Conservation (phyloP, 2,888 invertebrate species). For the Sphaerophoria taeniata region DNA sequence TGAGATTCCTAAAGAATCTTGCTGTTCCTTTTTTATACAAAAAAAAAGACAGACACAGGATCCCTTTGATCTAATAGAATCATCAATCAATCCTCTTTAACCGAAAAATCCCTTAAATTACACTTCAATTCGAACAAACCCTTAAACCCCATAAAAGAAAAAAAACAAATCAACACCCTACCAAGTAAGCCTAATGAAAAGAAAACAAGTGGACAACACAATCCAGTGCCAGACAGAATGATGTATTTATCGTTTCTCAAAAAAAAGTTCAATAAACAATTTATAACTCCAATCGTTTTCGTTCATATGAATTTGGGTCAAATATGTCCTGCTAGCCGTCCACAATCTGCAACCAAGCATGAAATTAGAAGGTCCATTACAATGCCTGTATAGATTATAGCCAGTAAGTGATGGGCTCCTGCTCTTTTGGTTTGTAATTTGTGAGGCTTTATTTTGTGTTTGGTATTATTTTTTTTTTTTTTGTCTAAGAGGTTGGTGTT, state of each 20-base stretch:
- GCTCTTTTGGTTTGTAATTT: background rate
- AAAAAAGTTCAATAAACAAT: background rate
- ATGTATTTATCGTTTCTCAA: background rate
- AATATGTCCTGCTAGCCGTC: background rate
- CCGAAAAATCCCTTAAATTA: background rate
- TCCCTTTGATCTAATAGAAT: background rate
- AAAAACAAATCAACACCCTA: background rate
- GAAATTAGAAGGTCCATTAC: background rate
- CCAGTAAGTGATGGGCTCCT: background rate
- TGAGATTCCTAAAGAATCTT: too few relatives aligned
- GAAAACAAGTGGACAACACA: background rate
- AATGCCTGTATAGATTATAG: background rate
- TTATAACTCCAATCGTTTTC: background rate
- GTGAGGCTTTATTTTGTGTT: background rate
- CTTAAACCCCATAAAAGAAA: background rate
- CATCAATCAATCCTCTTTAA: background rate
- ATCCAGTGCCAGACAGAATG: background rate
- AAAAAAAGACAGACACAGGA: too few relatives aligned
- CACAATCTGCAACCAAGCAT: background rate
- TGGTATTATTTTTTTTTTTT: background rate
- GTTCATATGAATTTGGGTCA: background rate
- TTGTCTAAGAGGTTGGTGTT: too few relatives aligned
- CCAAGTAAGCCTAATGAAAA: background rate
- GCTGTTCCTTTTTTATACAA: background rate
- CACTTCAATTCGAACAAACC: background rate